These are phyloP conservation scores for Notamacropus eugenii DNA, from an alignment of 2,797 vertebrate species.

Conservation along the genomic window DNA sequence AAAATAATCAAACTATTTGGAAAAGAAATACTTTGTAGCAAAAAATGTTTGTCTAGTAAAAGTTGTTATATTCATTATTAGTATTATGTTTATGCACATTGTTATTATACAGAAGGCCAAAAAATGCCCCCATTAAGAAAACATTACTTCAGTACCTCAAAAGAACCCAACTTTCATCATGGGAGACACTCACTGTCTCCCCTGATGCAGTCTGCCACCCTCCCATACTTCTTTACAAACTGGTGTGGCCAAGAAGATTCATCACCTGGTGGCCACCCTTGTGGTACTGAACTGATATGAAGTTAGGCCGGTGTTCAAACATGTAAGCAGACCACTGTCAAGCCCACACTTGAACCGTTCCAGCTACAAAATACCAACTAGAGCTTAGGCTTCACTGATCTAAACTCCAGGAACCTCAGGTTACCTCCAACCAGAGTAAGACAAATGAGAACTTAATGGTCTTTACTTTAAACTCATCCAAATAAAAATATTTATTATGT, in stretches of 20 bases:
- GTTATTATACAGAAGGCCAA: background rate
- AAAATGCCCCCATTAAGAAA: constrained; percentile 1
- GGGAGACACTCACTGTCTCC: background rate
- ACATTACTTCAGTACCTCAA: constrained; percentile 39
- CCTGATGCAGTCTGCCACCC: background rate
- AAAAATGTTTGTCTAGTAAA: background rate
- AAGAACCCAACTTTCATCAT: background rate
- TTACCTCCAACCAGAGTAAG: background rate
- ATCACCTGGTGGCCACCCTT: background rate
- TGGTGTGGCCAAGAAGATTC: background rate
- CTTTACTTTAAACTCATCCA: background rate
- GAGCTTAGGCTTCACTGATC: background rate
- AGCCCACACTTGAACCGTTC: background rate
- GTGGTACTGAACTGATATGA: background rate
- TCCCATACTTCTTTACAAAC: background rate
- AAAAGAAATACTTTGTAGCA: background rate
- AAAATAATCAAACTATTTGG: background rate
- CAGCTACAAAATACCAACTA: background rate
- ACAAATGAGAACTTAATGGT: background rate
- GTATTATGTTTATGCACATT: constrained; percentile 35
- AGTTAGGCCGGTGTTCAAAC: background rate
- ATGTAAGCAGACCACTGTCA: background rate
- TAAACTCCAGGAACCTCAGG: background rate
- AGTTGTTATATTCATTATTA: background rate
- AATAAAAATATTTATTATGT: background rate